Evolutionary conservation across 2,888 invertebrate genomes (phyloP).

Genomic region (Lucinisca nassula): DNA sequence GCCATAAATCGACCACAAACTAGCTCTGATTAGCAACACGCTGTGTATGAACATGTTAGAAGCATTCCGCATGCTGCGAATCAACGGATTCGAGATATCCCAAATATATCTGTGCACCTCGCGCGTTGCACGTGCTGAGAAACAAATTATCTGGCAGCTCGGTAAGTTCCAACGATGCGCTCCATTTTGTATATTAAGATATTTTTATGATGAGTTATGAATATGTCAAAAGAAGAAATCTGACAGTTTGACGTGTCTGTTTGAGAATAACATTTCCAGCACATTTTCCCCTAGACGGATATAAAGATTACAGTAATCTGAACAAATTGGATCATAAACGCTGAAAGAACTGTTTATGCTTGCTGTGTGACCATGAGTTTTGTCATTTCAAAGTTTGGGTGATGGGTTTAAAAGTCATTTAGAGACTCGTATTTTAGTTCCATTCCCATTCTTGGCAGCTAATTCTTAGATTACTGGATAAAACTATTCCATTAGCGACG

Average conservation of each 20-base stretch:
- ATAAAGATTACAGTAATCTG: neutral
- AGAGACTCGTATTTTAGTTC: too few species aligned
- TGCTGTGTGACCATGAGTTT: too few species aligned
- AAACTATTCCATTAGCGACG: too few species aligned
- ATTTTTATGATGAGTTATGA: constrained; percentile 3
- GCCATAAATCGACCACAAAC: constrained; percentile 20
- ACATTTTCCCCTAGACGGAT: neutral
- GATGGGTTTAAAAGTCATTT: too few species aligned
- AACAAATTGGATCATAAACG: neutral
- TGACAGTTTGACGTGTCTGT: constrained; percentile 9
- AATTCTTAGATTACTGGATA: too few species aligned
- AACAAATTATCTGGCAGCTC: constrained; percentile 26
- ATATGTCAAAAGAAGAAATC: neutral
- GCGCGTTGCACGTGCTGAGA: constrained; percentile 19
- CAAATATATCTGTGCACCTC: neutral
- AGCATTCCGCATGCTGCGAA: constrained; percentile 17
- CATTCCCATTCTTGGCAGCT: too few species aligned
- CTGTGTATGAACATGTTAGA: constrained; percentile 12
- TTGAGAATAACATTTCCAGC: neutral
- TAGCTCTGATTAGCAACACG: neutral
- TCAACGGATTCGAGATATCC: neutral
- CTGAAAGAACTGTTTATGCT: neutral
- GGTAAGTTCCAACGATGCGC: neutral
- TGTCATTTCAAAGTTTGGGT: too few species aligned
- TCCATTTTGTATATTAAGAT: constrained; percentile 1